Base-by-base conservation (phyloP, 2,113 vertebrate genomes). In the Brachirus orientalis region DNA sequence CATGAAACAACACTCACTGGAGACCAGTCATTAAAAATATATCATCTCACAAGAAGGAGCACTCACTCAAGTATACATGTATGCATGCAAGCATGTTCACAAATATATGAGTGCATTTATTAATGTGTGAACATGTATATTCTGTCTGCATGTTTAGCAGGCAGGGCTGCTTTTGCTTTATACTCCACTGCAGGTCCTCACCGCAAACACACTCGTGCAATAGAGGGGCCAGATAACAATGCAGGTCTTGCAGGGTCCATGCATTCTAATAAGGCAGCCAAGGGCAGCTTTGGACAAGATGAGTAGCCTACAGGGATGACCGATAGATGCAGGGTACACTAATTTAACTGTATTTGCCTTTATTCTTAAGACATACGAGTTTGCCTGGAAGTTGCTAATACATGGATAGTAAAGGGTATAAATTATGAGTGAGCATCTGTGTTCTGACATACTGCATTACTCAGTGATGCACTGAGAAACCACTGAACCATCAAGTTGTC, bases 401-500 rank as follows among this genome's bases (percentile, higher is more conserved):
- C 37, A 22, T 43, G 20, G 58, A 55, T 55, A 65, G 68, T 35
- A 56, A 44, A 18, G 18, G 16, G 46, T 74, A 47, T 79, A 56
- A 75, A 72, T 68, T 17, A 82, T 75, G 44, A 8, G 55, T 41
- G 33, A 51, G 57, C 44, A 66, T 37, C 62, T 66, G 55, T 56
- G 63, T 63, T 72, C 62, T 72, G 77, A 85, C 83, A 75, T 54
- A 86, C 43, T 43, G 50, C 38, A 58, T 79, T 60, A 78, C 64
- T 71, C 76, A 63, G 54, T 80, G 79, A 76, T 56, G 68, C 65
- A 79, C n/a, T n/a, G n/a, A n/a, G n/a, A n/a, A 63, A 80, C 56
- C 79, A 79, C 19, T 67, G 75, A 88, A 80, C 72, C 84, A 71
- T 82, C 58, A 60, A 59, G 61, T 55, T 77, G 80, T 78, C 84